Evolutionary conservation across 2,113 vertebrate species (phyloP), one percentile per base, ranked within the genome.

Genomic region (Loxodonta africana): DNA sequence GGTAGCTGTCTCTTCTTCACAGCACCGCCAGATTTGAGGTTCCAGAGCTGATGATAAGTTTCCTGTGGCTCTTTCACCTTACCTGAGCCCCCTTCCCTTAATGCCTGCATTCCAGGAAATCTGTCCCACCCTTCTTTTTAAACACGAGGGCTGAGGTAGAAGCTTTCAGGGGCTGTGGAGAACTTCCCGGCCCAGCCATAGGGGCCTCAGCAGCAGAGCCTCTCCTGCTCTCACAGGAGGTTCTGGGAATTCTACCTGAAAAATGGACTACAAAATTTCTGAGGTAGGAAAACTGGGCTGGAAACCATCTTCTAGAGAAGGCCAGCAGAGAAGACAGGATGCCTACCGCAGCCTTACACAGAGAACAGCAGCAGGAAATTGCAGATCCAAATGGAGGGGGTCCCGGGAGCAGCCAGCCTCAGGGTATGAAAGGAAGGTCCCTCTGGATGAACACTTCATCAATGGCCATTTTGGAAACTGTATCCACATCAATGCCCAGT

Each of bases 391-490:
- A 18, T 23, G n/a, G 2, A 63, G n/a, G 74, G 65, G 60, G 63
- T 21, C 41, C 62, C 1, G 0, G 37, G 90, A 26, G 33, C 65
- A 67, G 94, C 26, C 0, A 1, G 44, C 62, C 33, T 33, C 10
- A 33, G 17, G 8, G 88, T 0, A 46, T 0, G 25, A 67, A 67
- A 95, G 81, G 48, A 80, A 73, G 88, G 88, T 46, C 74, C 60
- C 67, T 83, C 81, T 65, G 78, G 51, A 92, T 9, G 28, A 73
- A 83, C 87, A 97, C 81, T 87, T 96, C 95, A 90, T 95, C 96
- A 89, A 90, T 97, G 91, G 95, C 92, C 92, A 91, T 48, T 90
- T 25, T 96, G 96, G 95, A 96, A 96, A 76, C 92, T 76, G 69
- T 33, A 26, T 71, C 83, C 93, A 85, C 71, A 97, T 95, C 94